These are phyloP conservation scores for Stenoptilia bipunctidactyla DNA, from an alignment of 2,888 invertebrate genomes.

Conservation along the genomic window DNA sequence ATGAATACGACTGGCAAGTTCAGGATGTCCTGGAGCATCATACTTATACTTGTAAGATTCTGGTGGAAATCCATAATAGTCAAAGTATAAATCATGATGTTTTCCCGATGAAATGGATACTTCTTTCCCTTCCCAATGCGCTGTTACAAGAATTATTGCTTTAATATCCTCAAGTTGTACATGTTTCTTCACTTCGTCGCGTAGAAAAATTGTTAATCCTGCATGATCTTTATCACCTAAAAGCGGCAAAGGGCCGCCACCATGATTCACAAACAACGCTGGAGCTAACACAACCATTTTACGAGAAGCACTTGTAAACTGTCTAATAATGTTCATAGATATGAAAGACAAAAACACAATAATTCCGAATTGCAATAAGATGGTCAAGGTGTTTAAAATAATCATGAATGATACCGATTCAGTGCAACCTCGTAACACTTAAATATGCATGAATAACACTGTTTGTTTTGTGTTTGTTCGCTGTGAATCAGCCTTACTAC, in stretches of 20 bases:
- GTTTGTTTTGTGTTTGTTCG: no score
- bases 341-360: conserved; percentile 55
- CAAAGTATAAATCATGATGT: conserved; percentile 52
- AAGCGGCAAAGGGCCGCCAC: conserved; percentile 55
- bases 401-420: conserved; percentile 34
- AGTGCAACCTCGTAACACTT: conserved; percentile 21
- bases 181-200: conserved; percentile 49
- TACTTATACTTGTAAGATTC: conserved; percentile 57
- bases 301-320: conserved; percentile 35
- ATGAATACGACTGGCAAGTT: conserved; percentile 40
- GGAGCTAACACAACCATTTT: conserved; percentile 55
- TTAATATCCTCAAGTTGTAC: conserved; percentile 44
- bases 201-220: conserved; percentile 43
- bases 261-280: conserved; percentile 57
- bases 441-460: conserved; percentile 18
- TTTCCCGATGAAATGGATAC: conserved; percentile 56
- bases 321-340: conserved; percentile 54
- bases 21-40: conserved; percentile 50
- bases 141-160: conserved; percentile 56
- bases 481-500: no score
- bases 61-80: conserved; percentile 59
- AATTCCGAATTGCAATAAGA: conserved; percentile 46
- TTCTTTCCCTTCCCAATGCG: conserved; percentile 53
- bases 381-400: conserved; percentile 50
- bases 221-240: conserved; percentile 50